Evolutionary conservation across 2,113 vertebrate genomes (phyloP), one percentile per base, ranked within the genome.

Genomic region (Oryzias melastigma): DNA sequence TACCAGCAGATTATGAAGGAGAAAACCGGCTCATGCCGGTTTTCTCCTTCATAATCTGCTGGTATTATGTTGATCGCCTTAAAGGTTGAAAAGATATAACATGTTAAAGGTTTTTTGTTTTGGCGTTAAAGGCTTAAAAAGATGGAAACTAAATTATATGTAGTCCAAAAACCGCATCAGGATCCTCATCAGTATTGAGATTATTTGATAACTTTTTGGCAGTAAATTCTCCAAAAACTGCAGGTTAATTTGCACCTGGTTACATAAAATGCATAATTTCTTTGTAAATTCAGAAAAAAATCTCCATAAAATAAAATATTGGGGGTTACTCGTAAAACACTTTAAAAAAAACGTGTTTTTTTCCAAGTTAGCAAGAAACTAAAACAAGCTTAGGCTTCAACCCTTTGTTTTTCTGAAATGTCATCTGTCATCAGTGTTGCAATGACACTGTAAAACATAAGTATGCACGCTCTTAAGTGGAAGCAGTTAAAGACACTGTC

Each of bases 61-160:
- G 22, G 22, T 2, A 2, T 22, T 22, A 2, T 3, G 3, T 22
- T 22, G 22, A 22, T 22, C 22, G 22, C 22, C 2, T 22, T 22
- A 22, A 22, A 22, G 3, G 22, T 22, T 22, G 3, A 22, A 22
- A 2, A n/a, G n/a, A n/a, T n/a, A n/a, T n/a, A n/a, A n/a, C n/a
- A n/a, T 22, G 22, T 22, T 22, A 22, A 22, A 22, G 22, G 3
- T 22, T 22, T 22, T 22, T n/a, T n/a, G n/a, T n/a, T n/a, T n/a
- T n/a, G n/a, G 22, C 2, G 22, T 22, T 22, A 2, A 22, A 22
- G 22, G 22, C 2, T 22, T 22, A 22, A 22, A 22, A 22, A 22
- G 22, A 43, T 85, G 86, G 82, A 89, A 87, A 88, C 78, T 86
- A 17, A n/a, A 19, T 41, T 65, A 43, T 5, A n/a, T 52, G 53